Conservation (phyloP, 1,140 invertebrate genomes). For the Stegodyphus mimosarum region DNA sequence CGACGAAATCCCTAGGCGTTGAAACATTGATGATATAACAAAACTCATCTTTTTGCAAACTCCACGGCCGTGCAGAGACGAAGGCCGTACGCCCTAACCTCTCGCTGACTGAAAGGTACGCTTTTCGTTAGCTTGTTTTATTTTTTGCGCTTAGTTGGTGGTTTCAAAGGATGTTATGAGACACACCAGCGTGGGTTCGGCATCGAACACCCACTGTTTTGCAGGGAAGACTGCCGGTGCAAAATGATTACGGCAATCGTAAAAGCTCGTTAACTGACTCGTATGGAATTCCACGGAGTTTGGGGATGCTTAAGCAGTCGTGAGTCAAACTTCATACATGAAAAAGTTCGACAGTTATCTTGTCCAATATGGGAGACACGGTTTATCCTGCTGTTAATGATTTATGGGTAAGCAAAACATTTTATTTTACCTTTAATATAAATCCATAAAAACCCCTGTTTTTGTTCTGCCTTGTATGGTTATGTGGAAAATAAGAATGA, state of each 20-base stretch:
- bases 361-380: conserved; percentile 13
- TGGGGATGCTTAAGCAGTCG: background rate
- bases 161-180: conserved; percentile 24
- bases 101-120: background rate
- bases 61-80: conserved; percentile 17
- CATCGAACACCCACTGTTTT: conserved; percentile 39
- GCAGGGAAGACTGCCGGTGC: background rate
- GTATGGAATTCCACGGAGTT: background rate
- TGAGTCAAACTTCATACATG: no score
- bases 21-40: conserved; percentile 21
- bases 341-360: background rate
- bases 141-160: background rate
- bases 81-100: conserved; percentile 31
- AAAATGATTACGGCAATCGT: background rate
- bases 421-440: no score
- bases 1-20: conserved; percentile 5
- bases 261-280: background rate
- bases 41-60: conserved; percentile 6
- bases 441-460: no score
- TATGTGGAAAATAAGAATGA: no score
- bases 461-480: no score
- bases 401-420: conserved; percentile 16
- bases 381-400: conserved; percentile 34
- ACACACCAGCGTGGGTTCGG: conserved; percentile 24
- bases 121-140: conserved; percentile 5